Conservation (phyloP, 2,888 invertebrate genomes). For the Deladenus siricidicola region DNA sequence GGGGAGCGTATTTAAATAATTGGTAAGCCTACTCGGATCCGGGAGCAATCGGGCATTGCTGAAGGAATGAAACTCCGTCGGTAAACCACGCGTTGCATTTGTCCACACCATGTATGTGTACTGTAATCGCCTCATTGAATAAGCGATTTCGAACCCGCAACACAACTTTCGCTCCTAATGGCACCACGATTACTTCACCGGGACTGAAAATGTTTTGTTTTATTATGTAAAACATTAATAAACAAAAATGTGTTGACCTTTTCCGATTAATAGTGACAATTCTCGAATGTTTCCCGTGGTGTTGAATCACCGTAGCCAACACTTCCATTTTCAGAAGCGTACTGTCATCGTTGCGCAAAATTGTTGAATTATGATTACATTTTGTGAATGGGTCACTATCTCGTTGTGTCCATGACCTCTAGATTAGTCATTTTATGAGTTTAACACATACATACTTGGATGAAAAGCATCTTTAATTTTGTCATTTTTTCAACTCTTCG, state of each 20-base stretch:
- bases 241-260: slow-evolving; percentile 22
- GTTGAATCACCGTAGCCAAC: slow-evolving; percentile 29
- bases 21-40: slow-evolving; percentile 23
- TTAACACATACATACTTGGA: no score
- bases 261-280: slow-evolving; percentile 38
- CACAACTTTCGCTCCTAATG: slow-evolving; percentile 39
- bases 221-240: background rate
- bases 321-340: slow-evolving; percentile 3
- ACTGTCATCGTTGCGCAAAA: background rate
- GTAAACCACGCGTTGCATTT: slow-evolving; percentile 43
- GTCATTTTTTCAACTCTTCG: no score
- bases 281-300: slow-evolving; percentile 36
- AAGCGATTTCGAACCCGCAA: slow-evolving; percentile 41
- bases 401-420: slow-evolving; percentile 19
- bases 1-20: background rate
- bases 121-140: slow-evolving; percentile 37
- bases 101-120: slow-evolving; percentile 49
- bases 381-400: slow-evolving; percentile 11
- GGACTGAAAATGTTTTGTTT: slow-evolving; percentile 32
- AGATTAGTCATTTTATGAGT: background rate
- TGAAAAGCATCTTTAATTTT: no score
- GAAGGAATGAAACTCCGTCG: slow-evolving; percentile 45
- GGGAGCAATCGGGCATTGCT: slow-evolving; percentile 45
- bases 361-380: slow-evolving; percentile 10
- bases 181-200: slow-evolving; percentile 43